Evolutionary conservation across 2,113 vertebrate genomes (phyloP).

Genomic region (Gulo gulo): DNA sequence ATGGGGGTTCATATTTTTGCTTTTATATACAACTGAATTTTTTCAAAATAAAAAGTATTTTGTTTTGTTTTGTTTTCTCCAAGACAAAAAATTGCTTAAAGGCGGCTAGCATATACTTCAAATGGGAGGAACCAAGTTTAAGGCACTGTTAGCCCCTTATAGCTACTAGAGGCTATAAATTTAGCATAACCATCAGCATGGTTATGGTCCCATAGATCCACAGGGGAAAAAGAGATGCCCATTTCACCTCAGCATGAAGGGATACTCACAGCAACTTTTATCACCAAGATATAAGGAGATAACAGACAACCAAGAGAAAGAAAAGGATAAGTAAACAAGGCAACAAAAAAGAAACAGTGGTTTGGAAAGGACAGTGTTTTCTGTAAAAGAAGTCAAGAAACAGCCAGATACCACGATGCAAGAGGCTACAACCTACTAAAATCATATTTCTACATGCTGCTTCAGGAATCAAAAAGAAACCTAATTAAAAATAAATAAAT

Average conservation of each 20-base stretch:
- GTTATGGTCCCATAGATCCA: not conserved
- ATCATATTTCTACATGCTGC: not conserved
- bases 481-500: not conserved
- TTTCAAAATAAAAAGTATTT: constrained; percentile 42
- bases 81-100: not conserved
- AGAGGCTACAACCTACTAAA: not conserved
- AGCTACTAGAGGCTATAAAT: not conserved
- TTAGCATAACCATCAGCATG: not conserved
- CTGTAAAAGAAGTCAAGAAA: not conserved
- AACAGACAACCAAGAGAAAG: not conserved
- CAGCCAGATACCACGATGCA: not conserved
- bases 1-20: not conserved
- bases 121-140: not conserved
- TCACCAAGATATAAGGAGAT: not conserved
- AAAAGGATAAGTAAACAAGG: not conserved
- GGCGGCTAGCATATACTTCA: not conserved
- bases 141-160: not conserved
- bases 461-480: constrained; percentile 9
- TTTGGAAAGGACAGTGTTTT: not conserved
- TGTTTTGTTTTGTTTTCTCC: not conserved
- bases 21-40: constrained; percentile 8
- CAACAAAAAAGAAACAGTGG: not conserved
- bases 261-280: not conserved
- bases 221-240: not conserved
- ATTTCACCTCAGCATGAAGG: not conserved